Evolutionary conservation across 2,113 vertebrate genomes (phyloP).

Genomic region (Channa argus): DNA sequence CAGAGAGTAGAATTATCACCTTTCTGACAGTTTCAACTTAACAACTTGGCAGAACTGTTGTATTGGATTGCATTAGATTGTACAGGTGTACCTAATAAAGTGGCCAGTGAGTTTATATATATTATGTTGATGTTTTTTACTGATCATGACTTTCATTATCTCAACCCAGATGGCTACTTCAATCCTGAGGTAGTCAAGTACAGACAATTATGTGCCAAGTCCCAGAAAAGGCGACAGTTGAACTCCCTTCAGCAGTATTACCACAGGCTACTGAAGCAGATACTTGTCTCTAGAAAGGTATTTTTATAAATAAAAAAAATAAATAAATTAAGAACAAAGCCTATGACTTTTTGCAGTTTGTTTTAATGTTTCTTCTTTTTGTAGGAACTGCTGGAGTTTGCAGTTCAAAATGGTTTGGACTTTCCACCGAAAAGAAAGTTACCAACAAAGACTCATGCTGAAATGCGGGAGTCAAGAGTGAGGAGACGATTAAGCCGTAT

Average conservation of each 20-base stretch:
- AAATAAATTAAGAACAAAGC: neutral
- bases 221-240: conserved; percentile 92
- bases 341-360: neutral
- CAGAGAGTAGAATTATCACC: too few species aligned
- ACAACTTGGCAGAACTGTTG: too few species aligned
- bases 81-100: too few species aligned
- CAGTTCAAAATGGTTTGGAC: conserved; percentile 88
- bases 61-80: too few species aligned
- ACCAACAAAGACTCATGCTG: conserved; percentile 76
- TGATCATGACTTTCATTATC: neutral
- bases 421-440: conserved; percentile 83
- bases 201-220: conserved; percentile 92
- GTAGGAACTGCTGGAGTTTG: conserved; percentile 92
- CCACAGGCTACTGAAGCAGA: conserved; percentile 93
- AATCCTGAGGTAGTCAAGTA: conserved; percentile 98
- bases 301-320: neutral
- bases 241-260: conserved; percentile 95
- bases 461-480: conserved; percentile 89
- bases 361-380: conserved; percentile 13
- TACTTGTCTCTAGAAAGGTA: conserved; percentile 95
- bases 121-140: neutral
- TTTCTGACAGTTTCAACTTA: too few species aligned
- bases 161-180: conserved; percentile 90
- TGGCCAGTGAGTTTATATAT: neutral
- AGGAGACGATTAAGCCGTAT: conserved; percentile 90